These are phyloP conservation scores for Scyliorhinus canicula DNA, from an alignment of 2,797 vertebrate genomes.

Conservation along the genomic window DNA sequence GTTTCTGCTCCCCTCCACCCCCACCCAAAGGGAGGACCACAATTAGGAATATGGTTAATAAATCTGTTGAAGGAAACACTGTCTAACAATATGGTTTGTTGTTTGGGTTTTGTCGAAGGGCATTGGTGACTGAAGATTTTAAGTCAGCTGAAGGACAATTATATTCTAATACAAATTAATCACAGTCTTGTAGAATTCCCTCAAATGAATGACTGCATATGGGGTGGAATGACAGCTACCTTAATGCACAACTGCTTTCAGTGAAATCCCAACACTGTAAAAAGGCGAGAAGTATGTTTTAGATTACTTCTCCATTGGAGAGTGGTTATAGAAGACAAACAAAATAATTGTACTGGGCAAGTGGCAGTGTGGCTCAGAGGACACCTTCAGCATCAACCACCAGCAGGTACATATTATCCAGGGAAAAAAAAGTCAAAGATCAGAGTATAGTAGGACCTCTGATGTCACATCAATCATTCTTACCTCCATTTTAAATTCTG, in stretches of 20 bases:
- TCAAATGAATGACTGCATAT: background rate
- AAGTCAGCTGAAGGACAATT: background rate
- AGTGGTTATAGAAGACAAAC: background rate
- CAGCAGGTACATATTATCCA: background rate
- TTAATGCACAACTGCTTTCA: background rate
- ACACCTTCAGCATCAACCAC: background rate
- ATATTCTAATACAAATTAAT: background rate
- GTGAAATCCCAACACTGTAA: background rate
- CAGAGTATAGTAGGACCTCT: background rate
- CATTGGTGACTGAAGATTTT: background rate
- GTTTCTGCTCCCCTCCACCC: too few species aligned
- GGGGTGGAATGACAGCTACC: background rate
- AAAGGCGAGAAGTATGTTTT: background rate
- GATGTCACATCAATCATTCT: background rate
- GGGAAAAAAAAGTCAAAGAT: background rate
- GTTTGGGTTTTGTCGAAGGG: too few species aligned
- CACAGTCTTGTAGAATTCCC: background rate
- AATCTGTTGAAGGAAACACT: background rate
- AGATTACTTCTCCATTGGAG: background rate
- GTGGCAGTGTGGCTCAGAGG: background rate
- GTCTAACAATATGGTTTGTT: too few species aligned
- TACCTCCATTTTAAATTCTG: background rate
- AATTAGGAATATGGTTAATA: background rate
- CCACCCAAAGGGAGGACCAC: too few species aligned
- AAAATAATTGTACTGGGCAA: background rate